phyloP scores from a whole-genome alignment of 2,888 invertebrate genomes.

The Macaria liturata region DNA sequence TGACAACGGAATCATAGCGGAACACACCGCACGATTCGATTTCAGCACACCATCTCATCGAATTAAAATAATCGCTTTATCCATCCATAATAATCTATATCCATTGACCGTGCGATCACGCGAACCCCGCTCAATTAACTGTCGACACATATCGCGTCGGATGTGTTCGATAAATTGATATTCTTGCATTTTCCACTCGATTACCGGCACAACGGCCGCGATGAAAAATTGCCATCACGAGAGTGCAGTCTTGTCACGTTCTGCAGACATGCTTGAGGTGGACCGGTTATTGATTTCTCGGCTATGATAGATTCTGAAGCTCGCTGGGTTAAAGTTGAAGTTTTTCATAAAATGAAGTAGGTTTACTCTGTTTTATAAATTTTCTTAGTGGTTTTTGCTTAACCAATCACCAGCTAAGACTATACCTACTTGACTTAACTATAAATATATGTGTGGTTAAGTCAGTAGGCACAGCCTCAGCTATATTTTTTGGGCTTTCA shows the following conservation, averaged over 20 bases:
- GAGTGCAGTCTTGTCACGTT: slow-evolving; percentile 54
- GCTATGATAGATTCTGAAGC: not conserved
- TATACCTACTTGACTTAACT: no score
- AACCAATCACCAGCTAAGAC: no score
- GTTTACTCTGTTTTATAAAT: no score
- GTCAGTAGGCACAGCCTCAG: no score
- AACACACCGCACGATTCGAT: not conserved
- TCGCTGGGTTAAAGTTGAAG: no score
- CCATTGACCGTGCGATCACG: slow-evolving; percentile 17
- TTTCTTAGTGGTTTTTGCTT: no score
- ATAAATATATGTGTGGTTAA: no score
- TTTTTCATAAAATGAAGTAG: no score
- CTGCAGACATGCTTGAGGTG: slow-evolving; percentile 43
- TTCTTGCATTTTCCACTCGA: slow-evolving; percentile 61
- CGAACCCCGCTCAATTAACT: slow-evolving; percentile 24
- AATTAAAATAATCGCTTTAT: slow-evolving; percentile 3
- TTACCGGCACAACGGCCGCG: slow-evolving; percentile 51
- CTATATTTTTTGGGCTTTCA: no score
- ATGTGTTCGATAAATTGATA: slow-evolving; percentile 42
- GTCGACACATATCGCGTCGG: slow-evolving; percentile 24
- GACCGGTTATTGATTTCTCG: slow-evolving; percentile 51
- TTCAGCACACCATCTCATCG: not conserved
- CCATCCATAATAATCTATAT: not conserved
- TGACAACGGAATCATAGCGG: no score
- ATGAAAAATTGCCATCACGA: slow-evolving; percentile 56